These are phyloP conservation scores for Chiloscyllium plagiosum DNA, from an alignment of 2,113 vertebrate genomes.

Conservation along the genomic window DNA sequence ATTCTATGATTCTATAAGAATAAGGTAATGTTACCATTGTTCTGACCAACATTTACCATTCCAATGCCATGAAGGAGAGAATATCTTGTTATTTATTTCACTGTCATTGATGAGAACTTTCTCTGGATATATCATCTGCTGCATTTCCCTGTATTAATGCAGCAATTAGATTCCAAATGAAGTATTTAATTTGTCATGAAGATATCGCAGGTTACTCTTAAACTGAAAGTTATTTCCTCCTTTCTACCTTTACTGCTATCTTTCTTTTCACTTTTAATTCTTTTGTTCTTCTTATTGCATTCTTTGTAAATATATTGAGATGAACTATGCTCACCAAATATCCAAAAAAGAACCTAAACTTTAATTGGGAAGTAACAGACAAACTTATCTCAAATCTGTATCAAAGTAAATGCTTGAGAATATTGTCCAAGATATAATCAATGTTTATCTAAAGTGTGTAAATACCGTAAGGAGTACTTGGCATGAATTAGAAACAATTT, in stretches of 20 bases:
- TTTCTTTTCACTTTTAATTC: neutral
- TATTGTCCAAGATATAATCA: neutral
- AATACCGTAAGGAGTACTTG: slow-evolving; percentile 2
- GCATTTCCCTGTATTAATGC: neutral
- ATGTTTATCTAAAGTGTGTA: neutral
- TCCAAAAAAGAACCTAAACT: neutral
- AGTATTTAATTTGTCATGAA: neutral
- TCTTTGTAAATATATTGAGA: neutral
- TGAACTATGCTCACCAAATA: neutral
- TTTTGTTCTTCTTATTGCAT: neutral
- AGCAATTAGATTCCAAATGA: neutral
- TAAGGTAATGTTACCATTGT: neutral
- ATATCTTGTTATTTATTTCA: neutral
- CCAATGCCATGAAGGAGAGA: neutral
- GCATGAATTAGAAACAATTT: neutral
- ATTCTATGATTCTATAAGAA: no score
- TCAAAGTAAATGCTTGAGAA: neutral
- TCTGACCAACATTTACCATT: neutral
- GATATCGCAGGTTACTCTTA: neutral
- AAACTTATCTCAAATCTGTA: neutral
- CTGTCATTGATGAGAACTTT: neutral
- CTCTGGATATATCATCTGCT: neutral
- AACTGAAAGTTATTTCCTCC: neutral
- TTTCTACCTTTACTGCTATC: neutral
- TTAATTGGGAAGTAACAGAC: neutral